phyloP scores from a whole-genome alignment of 2,888 invertebrate genomes.

The Rugalucina vietnamica region DNA sequence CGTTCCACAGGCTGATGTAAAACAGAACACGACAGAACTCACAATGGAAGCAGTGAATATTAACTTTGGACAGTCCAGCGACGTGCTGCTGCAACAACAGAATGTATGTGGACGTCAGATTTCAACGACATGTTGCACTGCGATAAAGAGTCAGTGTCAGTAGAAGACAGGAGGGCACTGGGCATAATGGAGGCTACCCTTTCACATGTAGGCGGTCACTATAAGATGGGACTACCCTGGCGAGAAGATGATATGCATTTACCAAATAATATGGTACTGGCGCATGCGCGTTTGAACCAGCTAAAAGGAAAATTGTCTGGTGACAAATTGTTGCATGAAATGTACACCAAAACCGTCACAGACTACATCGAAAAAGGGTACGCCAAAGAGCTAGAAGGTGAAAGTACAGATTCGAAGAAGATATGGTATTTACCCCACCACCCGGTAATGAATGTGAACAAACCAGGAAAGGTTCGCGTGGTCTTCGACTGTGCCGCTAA shows the following conservation, averaged over 20 bases:
- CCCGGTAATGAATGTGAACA: conserved; percentile 47
- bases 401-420: background rate
- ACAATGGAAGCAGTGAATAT: too few species aligned
- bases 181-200: too few species aligned
- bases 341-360: conserved; percentile 25
- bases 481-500: conserved; percentile 62
- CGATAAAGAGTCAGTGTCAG: too few species aligned
- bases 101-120: too few species aligned
- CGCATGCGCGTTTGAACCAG: too few species aligned
- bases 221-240: conserved; percentile 45
- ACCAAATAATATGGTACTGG: conserved; percentile 40
- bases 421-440: conserved; percentile 60
- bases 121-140: too few species aligned
- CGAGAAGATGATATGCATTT: conserved; percentile 15
- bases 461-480: conserved; percentile 48
- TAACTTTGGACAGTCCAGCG: too few species aligned
- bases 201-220: too few species aligned
- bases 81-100: too few species aligned
- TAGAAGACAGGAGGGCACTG: too few species aligned
- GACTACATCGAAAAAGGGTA: conserved; percentile 49
- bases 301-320: conserved; percentile 32
- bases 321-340: conserved; percentile 3
- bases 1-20: too few species aligned
- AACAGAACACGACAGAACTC: too few species aligned
- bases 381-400: conserved; percentile 30